phyloP scores from a whole-genome alignment of 2,113 vertebrate genomes.

The Sapayoa aenigma region DNA sequence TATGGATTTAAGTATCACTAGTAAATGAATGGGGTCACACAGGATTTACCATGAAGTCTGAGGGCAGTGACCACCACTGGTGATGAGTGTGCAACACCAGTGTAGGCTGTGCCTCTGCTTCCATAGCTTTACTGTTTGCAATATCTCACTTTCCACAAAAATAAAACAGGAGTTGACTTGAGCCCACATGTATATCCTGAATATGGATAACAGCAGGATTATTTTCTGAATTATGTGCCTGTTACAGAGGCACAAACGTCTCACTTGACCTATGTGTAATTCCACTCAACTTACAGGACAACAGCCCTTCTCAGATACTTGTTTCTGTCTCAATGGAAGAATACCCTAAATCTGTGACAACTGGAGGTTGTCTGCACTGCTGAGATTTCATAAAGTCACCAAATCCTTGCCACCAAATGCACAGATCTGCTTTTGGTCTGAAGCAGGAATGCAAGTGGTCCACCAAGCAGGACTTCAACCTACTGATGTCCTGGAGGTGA shows the following conservation, averaged over 20 bases:
- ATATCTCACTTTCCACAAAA: neutral
- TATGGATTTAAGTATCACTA: accelerated
- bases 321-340: neutral
- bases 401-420: neutral
- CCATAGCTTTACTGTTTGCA: neutral
- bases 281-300: neutral
- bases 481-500: neutral
- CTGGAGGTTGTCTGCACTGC: neutral
- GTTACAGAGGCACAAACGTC: neutral
- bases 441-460: neutral
- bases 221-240: accelerated
- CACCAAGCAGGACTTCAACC: neutral
- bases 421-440: neutral
- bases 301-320: neutral
- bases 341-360: neutral
- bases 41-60: neutral
- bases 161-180: neutral
- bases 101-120: neutral
- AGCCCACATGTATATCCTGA: neutral
- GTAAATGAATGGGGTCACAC: neutral
- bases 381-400: neutral
- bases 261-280: neutral
- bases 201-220: neutral
- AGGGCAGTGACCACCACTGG: neutral
- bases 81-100: neutral